phyloP scores from a whole-genome alignment of 2,888 invertebrate species.

The Pogonocherus hispidulus region DNA sequence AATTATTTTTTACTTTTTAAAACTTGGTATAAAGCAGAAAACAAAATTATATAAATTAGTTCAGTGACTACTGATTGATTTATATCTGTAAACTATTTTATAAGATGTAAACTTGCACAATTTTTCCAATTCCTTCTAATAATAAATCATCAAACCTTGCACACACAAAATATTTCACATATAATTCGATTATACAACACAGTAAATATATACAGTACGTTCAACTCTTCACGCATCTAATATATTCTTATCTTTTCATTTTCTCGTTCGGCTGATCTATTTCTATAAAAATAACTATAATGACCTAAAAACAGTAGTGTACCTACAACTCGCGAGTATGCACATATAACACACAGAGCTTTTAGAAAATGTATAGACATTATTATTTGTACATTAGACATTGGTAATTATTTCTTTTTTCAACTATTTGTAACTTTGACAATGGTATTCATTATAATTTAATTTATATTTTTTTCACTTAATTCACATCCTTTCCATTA shows the following conservation, averaged over 20 bases:
- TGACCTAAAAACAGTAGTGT: too few relatives aligned
- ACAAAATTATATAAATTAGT: conserved; percentile 54
- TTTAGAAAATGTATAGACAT: too few relatives aligned
- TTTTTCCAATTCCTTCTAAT: conserved; percentile 48
- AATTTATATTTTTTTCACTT: too few relatives aligned
- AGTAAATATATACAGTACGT: conserved; percentile 11
- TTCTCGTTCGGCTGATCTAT: too few relatives aligned
- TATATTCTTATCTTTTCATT: neutral
- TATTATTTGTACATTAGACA: too few relatives aligned
- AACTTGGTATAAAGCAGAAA: conserved; percentile 53
- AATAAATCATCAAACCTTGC: conserved; percentile 52
- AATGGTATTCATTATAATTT: too few relatives aligned
- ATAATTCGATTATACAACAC: conserved; percentile 7
- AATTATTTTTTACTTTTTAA: conserved; percentile 47
- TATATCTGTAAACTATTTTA: conserved; percentile 56
- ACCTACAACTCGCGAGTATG: too few relatives aligned
- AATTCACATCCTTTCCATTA: too few relatives aligned
- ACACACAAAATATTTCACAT: conserved; percentile 38
- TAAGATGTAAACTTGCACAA: conserved; percentile 50
- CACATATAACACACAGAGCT: too few relatives aligned
- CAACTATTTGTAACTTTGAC: too few relatives aligned
- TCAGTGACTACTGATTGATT: conserved; percentile 55
- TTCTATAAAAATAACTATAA: too few relatives aligned
- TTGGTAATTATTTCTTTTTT: too few relatives aligned
- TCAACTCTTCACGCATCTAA: neutral